These are phyloP conservation scores for Drosophila subquinaria DNA, from an alignment of 2,888 invertebrate genomes.

Conservation along the genomic window DNA sequence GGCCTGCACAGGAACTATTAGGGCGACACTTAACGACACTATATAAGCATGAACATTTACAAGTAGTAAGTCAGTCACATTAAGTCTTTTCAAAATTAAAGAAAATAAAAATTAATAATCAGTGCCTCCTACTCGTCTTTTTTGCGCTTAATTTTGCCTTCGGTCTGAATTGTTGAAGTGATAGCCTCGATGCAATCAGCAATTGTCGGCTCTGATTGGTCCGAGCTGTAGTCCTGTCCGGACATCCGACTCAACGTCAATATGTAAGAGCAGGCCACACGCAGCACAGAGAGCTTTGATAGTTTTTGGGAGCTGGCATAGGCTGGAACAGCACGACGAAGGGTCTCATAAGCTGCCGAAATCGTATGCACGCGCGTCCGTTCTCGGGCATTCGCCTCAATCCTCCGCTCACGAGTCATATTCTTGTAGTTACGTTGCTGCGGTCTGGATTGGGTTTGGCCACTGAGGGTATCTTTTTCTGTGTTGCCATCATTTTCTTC, in stretches of 20 bases:
- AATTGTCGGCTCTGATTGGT: slow-evolving; percentile 88
- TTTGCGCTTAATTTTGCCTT: slow-evolving; percentile 94
- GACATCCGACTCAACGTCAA: slow-evolving; percentile 93
- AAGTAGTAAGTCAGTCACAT: slow-evolving; percentile 40
- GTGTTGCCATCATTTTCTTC: slow-evolving; percentile 29
- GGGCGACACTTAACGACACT: slow-evolving; percentile 30
- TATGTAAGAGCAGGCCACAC: slow-evolving; percentile 97
- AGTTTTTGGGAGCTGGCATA: slow-evolving; percentile 97
- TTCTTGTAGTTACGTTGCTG: slow-evolving; percentile 97
- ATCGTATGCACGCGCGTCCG: slow-evolving; percentile 97
- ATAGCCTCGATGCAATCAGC: slow-evolving; percentile 93
- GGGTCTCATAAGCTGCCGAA: slow-evolving; percentile 96
- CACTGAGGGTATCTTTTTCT: slow-evolving; percentile 32
- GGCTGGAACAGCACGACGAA: slow-evolving; percentile 93
- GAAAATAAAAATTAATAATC: neutral
- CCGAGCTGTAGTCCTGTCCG: slow-evolving; percentile 89
- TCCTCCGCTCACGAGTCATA: slow-evolving; percentile 96
- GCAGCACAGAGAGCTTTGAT: slow-evolving; percentile 95
- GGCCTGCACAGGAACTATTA: slow-evolving; percentile 43
- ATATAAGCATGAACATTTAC: slow-evolving; percentile 21
- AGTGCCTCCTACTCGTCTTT: slow-evolving; percentile 88
- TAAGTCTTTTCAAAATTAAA: slow-evolving; percentile 40
- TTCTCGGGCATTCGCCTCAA: slow-evolving; percentile 97
- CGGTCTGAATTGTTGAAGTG: slow-evolving; percentile 96
- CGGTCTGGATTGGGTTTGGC: slow-evolving; percentile 81